These are phyloP conservation scores for Cinclus mexicanus DNA, from an alignment of 2,113 vertebrate species.

Conservation along the genomic window DNA sequence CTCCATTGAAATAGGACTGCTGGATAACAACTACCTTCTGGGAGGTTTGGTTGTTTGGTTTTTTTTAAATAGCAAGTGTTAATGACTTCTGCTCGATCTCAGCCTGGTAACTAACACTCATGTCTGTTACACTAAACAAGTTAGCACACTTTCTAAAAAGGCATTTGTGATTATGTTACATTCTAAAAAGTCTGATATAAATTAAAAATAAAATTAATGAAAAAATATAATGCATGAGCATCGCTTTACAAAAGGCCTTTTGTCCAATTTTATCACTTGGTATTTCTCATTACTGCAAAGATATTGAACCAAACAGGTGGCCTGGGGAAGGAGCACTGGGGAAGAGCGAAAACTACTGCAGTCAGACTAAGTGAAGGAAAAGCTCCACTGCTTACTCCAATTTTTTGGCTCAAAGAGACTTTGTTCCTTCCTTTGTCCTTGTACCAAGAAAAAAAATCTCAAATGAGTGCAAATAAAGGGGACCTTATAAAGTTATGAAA, in stretches of 20 bases:
- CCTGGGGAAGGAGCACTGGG: not conserved
- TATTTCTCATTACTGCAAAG: not conserved
- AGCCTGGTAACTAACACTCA: not conserved
- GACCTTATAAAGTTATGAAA: not conserved
- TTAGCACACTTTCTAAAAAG: not conserved
- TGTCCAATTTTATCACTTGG: not conserved
- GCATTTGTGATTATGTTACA: not conserved
- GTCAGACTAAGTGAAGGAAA: not conserved
- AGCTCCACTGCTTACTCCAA: not conserved
- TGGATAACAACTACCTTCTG: not conserved
- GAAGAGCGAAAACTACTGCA: not conserved
- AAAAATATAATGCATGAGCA: not conserved
- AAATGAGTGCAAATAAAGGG: not conserved
- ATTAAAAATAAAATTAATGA: slow-evolving; percentile 7
- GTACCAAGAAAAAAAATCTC: not conserved
- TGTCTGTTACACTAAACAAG: not conserved
- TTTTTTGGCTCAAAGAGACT: not conserved
- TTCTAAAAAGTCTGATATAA: not conserved
- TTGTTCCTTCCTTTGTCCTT: not conserved
- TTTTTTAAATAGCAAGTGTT: not conserved
- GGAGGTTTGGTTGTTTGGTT: not conserved
- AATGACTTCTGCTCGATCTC: not conserved
- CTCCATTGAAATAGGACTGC: not conserved
- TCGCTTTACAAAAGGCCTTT: not conserved
- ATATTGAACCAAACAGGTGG: not conserved